These are phyloP conservation scores for Oopsacas minuta DNA, from an alignment of 37 sponge, comb jelly and placozoan genomes.

Conservation along the genomic window DNA sequence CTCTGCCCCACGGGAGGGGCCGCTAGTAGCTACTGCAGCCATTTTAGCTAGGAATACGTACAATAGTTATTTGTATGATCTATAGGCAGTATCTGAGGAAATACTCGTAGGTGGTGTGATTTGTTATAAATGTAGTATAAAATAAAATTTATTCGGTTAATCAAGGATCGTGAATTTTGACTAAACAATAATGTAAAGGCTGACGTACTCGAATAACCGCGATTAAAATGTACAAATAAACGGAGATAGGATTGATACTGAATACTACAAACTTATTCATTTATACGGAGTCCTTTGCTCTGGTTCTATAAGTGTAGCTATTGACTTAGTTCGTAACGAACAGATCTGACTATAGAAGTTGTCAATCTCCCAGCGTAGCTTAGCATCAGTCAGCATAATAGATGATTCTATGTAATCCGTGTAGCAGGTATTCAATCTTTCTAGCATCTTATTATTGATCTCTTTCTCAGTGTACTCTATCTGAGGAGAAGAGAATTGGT, in stretches of 20 bases:
- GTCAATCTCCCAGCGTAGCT: not conserved
- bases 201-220: too few species aligned
- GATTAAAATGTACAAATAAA: too few species aligned
- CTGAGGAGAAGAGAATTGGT: not conserved
- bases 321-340: not conserved
- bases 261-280: too few species aligned
- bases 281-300: not conserved
- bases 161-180: too few species aligned
- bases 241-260: too few species aligned
- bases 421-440: not conserved
- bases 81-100: too few species aligned
- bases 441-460: not conserved
- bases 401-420: not conserved
- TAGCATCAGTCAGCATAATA: not conserved
- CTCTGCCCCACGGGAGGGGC: conserved; percentile 19
- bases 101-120: too few species aligned
- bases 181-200: too few species aligned
- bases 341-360: not conserved
- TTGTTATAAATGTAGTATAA: too few species aligned
- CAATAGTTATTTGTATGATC: too few species aligned
- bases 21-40: not conserved
- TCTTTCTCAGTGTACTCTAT: not conserved
- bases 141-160: too few species aligned
- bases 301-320: not conserved
- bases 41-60: not conserved